phyloP scores from a whole-genome alignment of 2,888 invertebrate species.

The Meganola albula region DNA sequence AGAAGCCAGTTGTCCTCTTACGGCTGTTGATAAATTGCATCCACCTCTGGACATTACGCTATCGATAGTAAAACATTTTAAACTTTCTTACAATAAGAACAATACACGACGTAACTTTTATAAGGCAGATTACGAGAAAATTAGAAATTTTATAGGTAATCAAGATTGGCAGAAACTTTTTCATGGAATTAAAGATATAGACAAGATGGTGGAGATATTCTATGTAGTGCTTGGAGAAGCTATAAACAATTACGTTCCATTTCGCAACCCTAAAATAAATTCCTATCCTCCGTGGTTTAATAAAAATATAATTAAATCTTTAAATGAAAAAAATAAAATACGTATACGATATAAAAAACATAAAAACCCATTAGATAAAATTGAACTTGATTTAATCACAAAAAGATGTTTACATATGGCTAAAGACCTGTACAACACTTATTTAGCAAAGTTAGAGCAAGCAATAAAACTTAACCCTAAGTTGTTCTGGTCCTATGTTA shows the following conservation, averaged over 20 bases:
- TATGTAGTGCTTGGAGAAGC: background rate
- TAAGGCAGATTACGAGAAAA: constrained; percentile 2
- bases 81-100: constrained; percentile 1
- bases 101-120: background rate
- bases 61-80: background rate
- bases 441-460: background rate
- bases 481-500: constrained; percentile 3
- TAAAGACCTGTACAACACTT: constrained; percentile 1
- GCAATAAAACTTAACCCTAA: constrained; percentile 2
- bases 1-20: background rate
- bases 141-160: background rate
- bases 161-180: constrained; percentile 5
- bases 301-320: background rate
- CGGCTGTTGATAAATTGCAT: constrained; percentile 1
- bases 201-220: background rate
- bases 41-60: constrained; percentile 2
- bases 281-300: constrained; percentile 1
- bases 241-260: constrained; percentile 4
- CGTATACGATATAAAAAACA: constrained; percentile 2
- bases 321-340: constrained; percentile 4
- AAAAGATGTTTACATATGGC: constrained; percentile 1
- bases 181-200: background rate
- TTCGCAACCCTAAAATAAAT: background rate
- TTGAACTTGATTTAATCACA: background rate
- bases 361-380: constrained; percentile 2